A percentile compares a stretch with the other conserved stretches of the same genome.
phyloP scores from a whole-genome alignment of 2,888 invertebrate species.

The Ormyrus thymus region DNA sequence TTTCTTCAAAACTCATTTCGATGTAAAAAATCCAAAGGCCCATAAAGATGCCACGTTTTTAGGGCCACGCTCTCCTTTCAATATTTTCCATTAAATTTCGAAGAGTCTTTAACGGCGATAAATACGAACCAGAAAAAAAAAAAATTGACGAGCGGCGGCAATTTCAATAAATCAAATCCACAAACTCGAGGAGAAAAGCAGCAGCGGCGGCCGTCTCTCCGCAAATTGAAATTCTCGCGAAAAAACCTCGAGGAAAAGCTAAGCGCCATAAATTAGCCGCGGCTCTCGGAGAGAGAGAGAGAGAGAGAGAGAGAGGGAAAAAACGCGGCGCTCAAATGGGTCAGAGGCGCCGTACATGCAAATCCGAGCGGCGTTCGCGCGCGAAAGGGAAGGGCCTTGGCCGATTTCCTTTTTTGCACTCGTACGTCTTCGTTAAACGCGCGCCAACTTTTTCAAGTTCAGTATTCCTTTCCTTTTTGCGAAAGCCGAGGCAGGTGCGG shows the following conservation, averaged over 20 bases:
- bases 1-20: no score
- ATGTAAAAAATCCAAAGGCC: no score
- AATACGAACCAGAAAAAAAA: no score
- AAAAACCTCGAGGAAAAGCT: constrained; percentile 1
- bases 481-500: neutral
- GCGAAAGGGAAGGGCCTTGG: constrained; percentile 17
- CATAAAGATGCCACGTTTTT: no score
- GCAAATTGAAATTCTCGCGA: neutral
- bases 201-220: no score
- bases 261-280: neutral
- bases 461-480: neutral
- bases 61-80: no score
- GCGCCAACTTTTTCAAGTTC: constrained; percentile 10
- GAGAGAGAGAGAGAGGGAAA: no score
- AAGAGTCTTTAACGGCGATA: no score
- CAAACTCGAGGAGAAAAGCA: neutral
- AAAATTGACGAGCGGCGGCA: neutral
- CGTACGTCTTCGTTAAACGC: neutral
- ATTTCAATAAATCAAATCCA: neutral
- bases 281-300: neutral
- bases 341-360: constrained; percentile 59
- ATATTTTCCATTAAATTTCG: no score
- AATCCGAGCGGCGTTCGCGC: constrained; percentile 57
- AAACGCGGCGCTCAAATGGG: constrained; percentile 54
- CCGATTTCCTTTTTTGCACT: constrained; percentile 1